phyloP scores from a whole-genome alignment of 2,113 vertebrate species.

The Indicator indicator region DNA sequence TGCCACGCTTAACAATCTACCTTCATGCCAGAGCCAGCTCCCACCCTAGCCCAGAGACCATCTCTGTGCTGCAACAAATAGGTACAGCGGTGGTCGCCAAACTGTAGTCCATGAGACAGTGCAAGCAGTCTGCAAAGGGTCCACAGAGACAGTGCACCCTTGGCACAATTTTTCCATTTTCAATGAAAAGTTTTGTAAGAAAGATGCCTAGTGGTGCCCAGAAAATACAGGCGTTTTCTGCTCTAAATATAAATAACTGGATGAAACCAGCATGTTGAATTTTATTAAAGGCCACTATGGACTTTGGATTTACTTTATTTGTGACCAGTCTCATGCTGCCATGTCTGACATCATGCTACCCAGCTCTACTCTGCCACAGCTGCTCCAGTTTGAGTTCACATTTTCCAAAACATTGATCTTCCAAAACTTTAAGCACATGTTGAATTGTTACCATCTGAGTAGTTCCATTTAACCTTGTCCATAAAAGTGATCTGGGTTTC shows the following conservation, averaged over 20 bases:
- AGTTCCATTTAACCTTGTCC: background rate
- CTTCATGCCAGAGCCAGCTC: conserved; percentile 11
- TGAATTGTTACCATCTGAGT: background rate
- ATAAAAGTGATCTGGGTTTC: background rate
- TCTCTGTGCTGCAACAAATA: background rate
- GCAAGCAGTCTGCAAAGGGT: background rate
- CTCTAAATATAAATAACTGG: background rate
- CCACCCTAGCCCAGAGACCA: background rate
- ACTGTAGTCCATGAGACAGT: too few species aligned
- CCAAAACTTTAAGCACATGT: background rate
- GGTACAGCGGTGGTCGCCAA: background rate
- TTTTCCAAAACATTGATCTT: background rate
- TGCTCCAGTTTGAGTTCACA: background rate
- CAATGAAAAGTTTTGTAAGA: background rate
- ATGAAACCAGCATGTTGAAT: background rate
- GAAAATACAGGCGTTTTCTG: background rate
- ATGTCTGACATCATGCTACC: background rate
- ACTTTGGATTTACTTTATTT: background rate
- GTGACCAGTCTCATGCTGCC: background rate
- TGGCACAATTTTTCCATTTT: background rate
- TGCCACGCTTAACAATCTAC: conserved; percentile 8
- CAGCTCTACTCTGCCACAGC: background rate
- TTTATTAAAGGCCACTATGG: background rate
- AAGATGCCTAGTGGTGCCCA: background rate
- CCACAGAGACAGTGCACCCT: background rate